phyloP scores from a whole-genome alignment of 2,797 vertebrate species.

The Xerus rutilus region DNA sequence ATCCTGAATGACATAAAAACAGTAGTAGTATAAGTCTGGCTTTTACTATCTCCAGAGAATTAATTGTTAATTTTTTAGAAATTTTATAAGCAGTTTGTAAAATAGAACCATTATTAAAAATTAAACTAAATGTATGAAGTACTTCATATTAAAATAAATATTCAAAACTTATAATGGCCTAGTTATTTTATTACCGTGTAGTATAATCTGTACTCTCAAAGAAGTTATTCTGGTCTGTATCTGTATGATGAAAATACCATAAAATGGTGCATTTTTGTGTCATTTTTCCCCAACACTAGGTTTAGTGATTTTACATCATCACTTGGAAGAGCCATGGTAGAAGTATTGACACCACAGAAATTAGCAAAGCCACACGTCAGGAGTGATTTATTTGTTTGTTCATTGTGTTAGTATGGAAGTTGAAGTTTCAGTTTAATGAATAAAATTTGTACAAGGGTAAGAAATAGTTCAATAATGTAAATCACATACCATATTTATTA shows the following conservation, averaged over 20 bases:
- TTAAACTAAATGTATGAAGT: background rate
- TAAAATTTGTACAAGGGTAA: background rate
- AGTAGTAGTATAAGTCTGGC: background rate
- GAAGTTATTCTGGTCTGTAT: background rate
- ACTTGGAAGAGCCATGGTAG: background rate
- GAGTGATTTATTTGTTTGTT: background rate
- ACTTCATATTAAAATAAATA: background rate
- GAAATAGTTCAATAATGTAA: background rate
- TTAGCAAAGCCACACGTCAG: background rate
- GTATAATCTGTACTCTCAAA: background rate
- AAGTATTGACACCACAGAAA: background rate
- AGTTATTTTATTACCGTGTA: background rate
- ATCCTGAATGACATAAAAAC: background rate
- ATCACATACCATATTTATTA: background rate
- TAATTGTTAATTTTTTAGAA: background rate
- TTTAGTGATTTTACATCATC: background rate
- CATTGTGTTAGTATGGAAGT: background rate
- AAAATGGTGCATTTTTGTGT: background rate
- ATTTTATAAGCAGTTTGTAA: background rate
- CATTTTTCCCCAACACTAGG: background rate
- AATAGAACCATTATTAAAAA: background rate
- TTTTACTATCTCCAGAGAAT: background rate
- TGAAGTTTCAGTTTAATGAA: slow-evolving; percentile 4
- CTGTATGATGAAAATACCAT: background rate
- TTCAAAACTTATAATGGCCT: background rate